These are phyloP conservation scores for Thecocarcelia acutangulata DNA, from an alignment of 2,888 invertebrate genomes.

Conservation along the genomic window DNA sequence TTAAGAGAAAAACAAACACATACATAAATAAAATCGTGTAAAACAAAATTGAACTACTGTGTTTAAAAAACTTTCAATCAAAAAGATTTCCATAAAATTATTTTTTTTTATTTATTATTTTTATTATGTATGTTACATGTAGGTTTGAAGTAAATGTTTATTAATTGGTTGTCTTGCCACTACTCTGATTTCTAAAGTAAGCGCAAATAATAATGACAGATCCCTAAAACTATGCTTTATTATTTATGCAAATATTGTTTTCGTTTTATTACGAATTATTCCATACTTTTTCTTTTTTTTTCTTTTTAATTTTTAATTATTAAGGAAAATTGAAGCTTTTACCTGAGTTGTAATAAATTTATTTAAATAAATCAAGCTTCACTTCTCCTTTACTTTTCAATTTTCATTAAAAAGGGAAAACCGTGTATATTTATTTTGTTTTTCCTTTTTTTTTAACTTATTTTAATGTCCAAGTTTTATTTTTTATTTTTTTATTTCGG, in stretches of 20 bases:
- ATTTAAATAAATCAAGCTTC: slow-evolving; percentile 69
- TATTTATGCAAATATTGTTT: slow-evolving; percentile 34
- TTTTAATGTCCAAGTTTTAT: slow-evolving; percentile 5
- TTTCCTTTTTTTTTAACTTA: background rate
- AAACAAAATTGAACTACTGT: slow-evolving; percentile 78
- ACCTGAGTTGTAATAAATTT: slow-evolving; percentile 69
- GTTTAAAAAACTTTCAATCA: slow-evolving; percentile 18
- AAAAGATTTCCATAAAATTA: slow-evolving; percentile 11
- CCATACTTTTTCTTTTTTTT: slow-evolving; percentile 14
- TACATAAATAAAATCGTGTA: slow-evolving; percentile 74
- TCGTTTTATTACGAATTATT: too few species aligned
- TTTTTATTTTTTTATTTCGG: slow-evolving; percentile 20
- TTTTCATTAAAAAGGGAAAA: slow-evolving; percentile 5
- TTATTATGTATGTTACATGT: background rate
- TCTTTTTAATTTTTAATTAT: slow-evolving; percentile 23
- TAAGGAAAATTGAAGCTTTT: slow-evolving; percentile 61
- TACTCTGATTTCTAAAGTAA: slow-evolving; percentile 51
- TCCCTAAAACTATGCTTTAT: slow-evolving; percentile 58
- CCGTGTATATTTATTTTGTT: too few species aligned
- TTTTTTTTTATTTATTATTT: slow-evolving; percentile 2
- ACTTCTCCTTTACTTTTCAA: slow-evolving; percentile 27
- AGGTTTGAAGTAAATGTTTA: slow-evolving; percentile 38
- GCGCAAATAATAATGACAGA: slow-evolving; percentile 66
- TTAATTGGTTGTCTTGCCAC: slow-evolving; percentile 26
- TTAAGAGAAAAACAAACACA: slow-evolving; percentile 75